Base-by-base conservation (phyloP, 2,797 vertebrate genomes). In the Pygocentrus nattereri region DNA sequence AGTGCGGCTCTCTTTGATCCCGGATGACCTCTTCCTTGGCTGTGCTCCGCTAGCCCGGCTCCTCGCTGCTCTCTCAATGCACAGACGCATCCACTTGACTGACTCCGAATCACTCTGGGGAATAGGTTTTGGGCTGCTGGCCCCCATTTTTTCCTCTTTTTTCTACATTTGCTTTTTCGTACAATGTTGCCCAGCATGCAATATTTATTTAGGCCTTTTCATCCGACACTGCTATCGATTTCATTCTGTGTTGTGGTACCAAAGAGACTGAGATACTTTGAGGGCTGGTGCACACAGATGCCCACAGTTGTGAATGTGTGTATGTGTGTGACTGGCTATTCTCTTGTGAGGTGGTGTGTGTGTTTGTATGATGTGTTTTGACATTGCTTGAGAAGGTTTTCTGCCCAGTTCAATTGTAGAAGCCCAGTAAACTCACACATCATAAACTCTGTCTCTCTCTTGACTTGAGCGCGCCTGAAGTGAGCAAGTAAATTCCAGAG, bases 161-260 rank as follows among this genome's bases (percentile, higher is more conserved):
- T 81, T 79, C 82, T 79, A 85, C 79, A 80, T 87, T 88, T 41
- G 31, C 82, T 84, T 88, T 87, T 84, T 79, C 80, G 88, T 88
- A 89, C 82, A 88, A 84, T 78, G 85, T 86, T 85, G 87, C 90
- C 87, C 80, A 62, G 87, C 77, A 86, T 88, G 90, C 88, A 88
- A 80, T 90, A 88, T 90, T 89, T 78, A 82, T 87, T 88, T 78
- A 83, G 77, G 77, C 81, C 89, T 65, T 83, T 80, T 87, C 80
- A 88, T 78, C 78, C 56, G 27, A 78, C 78, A 70, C 61, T 54
- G 21, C 49, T 73, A 77, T 83, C 50, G 71, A 82, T 82, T 85
- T 79, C 50, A 34, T 80, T 79, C 79, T 90, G 74, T 58, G 47
- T 84, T 78, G 65, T 47, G 38, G 64, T 59, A 75, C 70, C 74